phyloP scores from a whole-genome alignment of 2,797 vertebrate genomes.

The Alfaro cultratus region DNA sequence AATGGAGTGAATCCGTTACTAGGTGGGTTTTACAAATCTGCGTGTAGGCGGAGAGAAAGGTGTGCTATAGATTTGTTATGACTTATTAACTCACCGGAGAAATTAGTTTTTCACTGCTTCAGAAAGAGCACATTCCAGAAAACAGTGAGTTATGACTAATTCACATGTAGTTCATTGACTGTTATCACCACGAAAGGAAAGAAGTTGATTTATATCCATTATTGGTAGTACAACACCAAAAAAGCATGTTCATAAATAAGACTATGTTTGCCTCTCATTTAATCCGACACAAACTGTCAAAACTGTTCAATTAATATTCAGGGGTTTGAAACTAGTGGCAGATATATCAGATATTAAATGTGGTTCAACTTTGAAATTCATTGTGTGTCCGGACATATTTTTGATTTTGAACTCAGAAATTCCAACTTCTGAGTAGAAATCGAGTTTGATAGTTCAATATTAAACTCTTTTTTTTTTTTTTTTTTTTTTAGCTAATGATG shows the following conservation, averaged over 20 bases:
- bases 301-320: not conserved
- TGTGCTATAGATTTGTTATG: constrained; percentile 44
- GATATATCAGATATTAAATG: not conserved
- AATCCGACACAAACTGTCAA: not conserved
- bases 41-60: not conserved
- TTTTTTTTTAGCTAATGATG: not conserved
- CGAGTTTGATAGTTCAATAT: not conserved
- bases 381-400: not conserved
- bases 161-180: not conserved
- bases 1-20: constrained; percentile 32
- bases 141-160: not conserved
- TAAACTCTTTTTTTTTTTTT: not conserved
- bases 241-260: not conserved
- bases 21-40: constrained; percentile 16
- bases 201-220: not conserved
- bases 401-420: not conserved
- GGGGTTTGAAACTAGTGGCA: not conserved
- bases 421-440: not conserved
- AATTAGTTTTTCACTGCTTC: not conserved
- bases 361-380: not conserved
- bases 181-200: not conserved
- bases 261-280: not conserved
- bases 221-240: not conserved
- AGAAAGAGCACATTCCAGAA: not conserved
- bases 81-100: constrained; percentile 18